These are phyloP conservation scores for Anser brachyrhynchus DNA, from an alignment of 2,113 vertebrate species.

Conservation along the genomic window DNA sequence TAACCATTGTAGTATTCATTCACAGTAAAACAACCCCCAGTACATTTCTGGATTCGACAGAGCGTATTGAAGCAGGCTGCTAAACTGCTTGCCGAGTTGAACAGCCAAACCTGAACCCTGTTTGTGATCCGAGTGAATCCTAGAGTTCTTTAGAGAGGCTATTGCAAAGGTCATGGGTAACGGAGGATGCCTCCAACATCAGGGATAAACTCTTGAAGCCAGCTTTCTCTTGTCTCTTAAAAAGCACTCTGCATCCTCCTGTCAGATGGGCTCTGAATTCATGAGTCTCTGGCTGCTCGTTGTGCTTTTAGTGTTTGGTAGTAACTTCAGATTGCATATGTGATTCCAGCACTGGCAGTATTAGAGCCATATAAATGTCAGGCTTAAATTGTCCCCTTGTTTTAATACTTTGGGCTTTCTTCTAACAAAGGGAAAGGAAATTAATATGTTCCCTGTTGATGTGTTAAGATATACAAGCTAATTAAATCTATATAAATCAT, in stretches of 20 bases:
- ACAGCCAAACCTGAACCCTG: conserved; percentile 3
- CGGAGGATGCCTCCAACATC: not conserved
- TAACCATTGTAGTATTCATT: conserved; percentile 1
- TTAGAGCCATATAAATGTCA: not conserved
- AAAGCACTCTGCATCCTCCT: not conserved
- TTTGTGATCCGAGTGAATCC: not conserved
- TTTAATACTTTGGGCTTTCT: not conserved
- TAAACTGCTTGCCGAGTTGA: not conserved
- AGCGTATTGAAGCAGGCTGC: conserved; percentile 48
- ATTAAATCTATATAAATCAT: not conserved
- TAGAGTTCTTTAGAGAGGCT: not conserved
- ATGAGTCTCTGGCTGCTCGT: not conserved
- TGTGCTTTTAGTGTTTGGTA: conserved; percentile 13
- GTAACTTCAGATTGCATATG: not conserved
- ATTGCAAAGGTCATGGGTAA: not conserved
- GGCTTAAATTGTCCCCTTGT: not conserved
- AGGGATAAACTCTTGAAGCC: not conserved
- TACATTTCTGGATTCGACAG: conserved; percentile 46
- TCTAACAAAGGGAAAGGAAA: not conserved
- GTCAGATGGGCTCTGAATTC: not conserved
- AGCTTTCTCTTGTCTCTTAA: not conserved
- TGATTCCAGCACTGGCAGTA: not conserved
- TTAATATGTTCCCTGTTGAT: not conserved
- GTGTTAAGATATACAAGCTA: not conserved
- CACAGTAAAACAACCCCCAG: conserved; percentile 3